phyloP scores from a whole-genome alignment of 2,113 vertebrate species.

The Ia io region DNA sequence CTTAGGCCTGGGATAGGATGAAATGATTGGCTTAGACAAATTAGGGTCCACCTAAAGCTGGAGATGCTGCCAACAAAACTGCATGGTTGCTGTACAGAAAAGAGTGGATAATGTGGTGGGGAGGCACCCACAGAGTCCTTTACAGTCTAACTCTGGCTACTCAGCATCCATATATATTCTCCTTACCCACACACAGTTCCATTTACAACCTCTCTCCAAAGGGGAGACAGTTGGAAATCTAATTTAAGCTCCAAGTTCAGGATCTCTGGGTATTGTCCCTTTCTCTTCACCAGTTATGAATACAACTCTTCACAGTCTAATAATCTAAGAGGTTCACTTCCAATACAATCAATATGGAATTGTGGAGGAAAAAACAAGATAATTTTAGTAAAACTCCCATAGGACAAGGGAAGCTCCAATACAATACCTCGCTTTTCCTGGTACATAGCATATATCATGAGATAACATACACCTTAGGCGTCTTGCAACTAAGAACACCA shows the following conservation, averaged over 20 bases:
- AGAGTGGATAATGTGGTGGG: not conserved
- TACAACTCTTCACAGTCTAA: not conserved
- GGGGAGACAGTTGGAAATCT: not conserved
- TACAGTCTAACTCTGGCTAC: not conserved
- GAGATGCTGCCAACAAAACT: not conserved
- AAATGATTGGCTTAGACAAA: not conserved
- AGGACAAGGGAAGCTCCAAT: not conserved
- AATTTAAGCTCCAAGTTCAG: slow-evolving; percentile 7
- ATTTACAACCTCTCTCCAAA: not conserved
- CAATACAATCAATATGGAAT: not conserved
- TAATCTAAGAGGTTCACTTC: not conserved
- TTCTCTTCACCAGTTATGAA: not conserved
- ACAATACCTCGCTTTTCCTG: not conserved
- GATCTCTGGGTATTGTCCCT: not conserved
- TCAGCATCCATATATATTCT: not conserved
- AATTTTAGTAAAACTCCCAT: not conserved
- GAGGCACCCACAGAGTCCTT: not conserved
- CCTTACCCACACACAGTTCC: not conserved
- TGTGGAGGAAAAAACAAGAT: not conserved
- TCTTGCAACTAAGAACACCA: not conserved
- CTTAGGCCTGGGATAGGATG: not conserved
- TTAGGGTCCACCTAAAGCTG: not conserved
- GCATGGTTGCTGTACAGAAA: not conserved
- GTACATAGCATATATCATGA: not conserved
- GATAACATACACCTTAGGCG: not conserved